Evolutionary conservation across 2,888 invertebrate species (phyloP).

Genomic region (Laothoe populi): DNA sequence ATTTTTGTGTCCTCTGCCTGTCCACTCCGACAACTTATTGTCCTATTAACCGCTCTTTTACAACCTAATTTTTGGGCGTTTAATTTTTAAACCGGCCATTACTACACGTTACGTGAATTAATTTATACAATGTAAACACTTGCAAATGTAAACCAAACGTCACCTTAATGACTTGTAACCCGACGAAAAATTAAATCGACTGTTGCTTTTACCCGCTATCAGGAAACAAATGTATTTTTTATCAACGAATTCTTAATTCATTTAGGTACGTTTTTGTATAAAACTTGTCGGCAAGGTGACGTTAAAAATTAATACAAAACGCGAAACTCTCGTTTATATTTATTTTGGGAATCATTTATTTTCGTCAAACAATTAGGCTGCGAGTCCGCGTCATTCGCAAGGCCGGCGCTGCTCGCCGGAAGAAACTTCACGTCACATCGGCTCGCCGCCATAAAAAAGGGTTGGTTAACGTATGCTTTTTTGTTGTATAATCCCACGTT

Average conservation of each 20-base stretch:
- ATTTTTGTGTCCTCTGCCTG: slow-evolving; percentile 61
- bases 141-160: slow-evolving; percentile 18
- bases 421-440: slow-evolving; percentile 76
- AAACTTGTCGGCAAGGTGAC: slow-evolving; percentile 64
- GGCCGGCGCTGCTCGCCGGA: slow-evolving; percentile 63
- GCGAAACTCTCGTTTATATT: slow-evolving; percentile 80
- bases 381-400: slow-evolving; percentile 64
- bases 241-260: slow-evolving; percentile 53
- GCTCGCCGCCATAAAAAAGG: slow-evolving; percentile 67
- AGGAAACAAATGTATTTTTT: slow-evolving; percentile 46
- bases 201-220: slow-evolving; percentile 42
- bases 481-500: slow-evolving; percentile 74
- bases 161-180: slow-evolving; percentile 12
- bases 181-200: slow-evolving; percentile 39
- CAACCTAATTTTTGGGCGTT: slow-evolving; percentile 25
- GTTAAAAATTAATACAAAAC: slow-evolving; percentile 76
- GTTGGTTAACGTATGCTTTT: slow-evolving; percentile 71
- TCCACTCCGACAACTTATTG: slow-evolving; percentile 60
- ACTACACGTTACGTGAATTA: slow-evolving; percentile 13
- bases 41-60: slow-evolving; percentile 54
- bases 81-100: slow-evolving; percentile 19
- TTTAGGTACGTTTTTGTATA: slow-evolving; percentile 54
- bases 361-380: slow-evolving; percentile 82
- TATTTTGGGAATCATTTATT: slow-evolving; percentile 82
- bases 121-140: slow-evolving; percentile 14